Conservation (phyloP, 1,140 invertebrate species). For the Charaxes varanes region DNA sequence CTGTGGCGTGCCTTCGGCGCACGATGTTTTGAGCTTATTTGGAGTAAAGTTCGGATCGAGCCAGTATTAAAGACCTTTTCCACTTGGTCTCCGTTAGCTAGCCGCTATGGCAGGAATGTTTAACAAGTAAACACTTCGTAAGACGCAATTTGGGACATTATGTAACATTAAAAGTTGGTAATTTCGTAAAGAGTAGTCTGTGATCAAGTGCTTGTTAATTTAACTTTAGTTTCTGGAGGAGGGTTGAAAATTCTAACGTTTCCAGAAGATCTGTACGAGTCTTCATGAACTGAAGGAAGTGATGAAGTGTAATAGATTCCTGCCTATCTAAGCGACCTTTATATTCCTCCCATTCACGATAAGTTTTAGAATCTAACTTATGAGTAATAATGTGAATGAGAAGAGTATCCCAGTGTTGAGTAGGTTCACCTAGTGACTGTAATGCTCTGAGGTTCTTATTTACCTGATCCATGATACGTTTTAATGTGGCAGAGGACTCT, state of each 20-base stretch:
- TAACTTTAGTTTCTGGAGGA: not conserved
- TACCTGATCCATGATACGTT: slow-evolving; percentile 21
- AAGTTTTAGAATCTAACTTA: slow-evolving; percentile 20
- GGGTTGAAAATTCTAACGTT: slow-evolving; percentile 1
- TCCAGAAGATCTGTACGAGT: not conserved
- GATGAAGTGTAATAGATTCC: not conserved
- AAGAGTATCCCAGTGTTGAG: slow-evolving; percentile 22
- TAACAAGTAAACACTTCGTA: slow-evolving; percentile 1
- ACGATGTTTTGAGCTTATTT: slow-evolving; percentile 2
- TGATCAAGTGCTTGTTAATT: not conserved
- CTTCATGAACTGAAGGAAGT: not conserved
- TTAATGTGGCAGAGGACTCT: slow-evolving; percentile 16
- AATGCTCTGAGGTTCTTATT: slow-evolving; percentile 23
- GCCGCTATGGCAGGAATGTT: no score
- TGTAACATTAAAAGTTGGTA: slow-evolving; percentile 1
- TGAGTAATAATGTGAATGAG: slow-evolving; percentile 24
- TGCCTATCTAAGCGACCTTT: not conserved
- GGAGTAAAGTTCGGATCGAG: not conserved
- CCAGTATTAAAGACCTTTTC: not conserved
- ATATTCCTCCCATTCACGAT: slow-evolving; percentile 1
- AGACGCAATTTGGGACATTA: not conserved
- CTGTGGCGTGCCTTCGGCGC: slow-evolving; percentile 1
- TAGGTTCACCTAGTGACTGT: slow-evolving; percentile 20
- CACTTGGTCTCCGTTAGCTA: not conserved
- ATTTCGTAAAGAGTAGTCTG: not conserved